Percentiles rank a stretch among this genome's conserved stretches.
These are phyloP conservation scores for Prosopocoilus inquinatus DNA, from an alignment of 2,888 invertebrate genomes.

Conservation along the genomic window DNA sequence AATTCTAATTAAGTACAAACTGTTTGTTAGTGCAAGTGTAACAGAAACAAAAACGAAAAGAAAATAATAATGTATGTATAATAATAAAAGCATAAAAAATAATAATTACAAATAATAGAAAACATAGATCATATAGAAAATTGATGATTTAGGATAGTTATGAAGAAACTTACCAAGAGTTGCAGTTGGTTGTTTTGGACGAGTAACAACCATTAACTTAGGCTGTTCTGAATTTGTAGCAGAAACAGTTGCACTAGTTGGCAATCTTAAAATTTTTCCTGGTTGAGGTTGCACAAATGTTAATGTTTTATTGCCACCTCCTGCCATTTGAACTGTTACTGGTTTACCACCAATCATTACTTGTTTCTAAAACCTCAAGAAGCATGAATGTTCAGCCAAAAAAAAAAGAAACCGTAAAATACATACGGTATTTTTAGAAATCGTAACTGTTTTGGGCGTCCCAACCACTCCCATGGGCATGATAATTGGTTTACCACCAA, in stretches of 20 bases:
- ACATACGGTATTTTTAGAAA: constrained; percentile 56
- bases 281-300: constrained; percentile 54
- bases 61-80: no score
- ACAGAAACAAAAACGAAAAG: no score
- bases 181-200: constrained; percentile 56
- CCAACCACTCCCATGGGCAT: constrained; percentile 59
- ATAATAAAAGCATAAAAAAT: no score
- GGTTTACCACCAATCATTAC: constrained; percentile 70
- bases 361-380: constrained; percentile 51
- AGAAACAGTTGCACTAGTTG: constrained; percentile 41
- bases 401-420: background rate
- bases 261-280: constrained; percentile 47
- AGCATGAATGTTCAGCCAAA: no score
- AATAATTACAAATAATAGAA: no score
- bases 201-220: constrained; percentile 53
- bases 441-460: constrained; percentile 60
- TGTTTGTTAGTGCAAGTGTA: no score
- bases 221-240: constrained; percentile 38
- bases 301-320: constrained; percentile 61
- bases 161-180: constrained; percentile 48
- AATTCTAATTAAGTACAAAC: no score
- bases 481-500: constrained; percentile 66
- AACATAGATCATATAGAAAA: no score
- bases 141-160: no score
- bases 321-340: constrained; percentile 69